Evolutionary conservation across 2,888 invertebrate species (phyloP).

Genomic region (Dryocosmus kuriphilus): DNA sequence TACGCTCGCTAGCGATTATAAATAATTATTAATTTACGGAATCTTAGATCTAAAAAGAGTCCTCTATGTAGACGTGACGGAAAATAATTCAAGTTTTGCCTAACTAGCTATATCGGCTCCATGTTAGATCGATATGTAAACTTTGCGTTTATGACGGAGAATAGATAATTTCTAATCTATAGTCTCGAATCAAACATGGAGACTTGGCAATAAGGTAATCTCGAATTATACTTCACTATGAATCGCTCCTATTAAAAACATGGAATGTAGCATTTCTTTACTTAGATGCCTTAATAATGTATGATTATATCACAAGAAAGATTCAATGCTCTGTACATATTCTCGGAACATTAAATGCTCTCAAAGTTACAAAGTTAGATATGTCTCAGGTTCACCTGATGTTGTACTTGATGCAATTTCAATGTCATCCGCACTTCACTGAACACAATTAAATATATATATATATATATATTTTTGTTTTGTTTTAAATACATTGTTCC

Average conservation of each 20-base stretch:
- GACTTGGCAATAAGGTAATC: slow-evolving; percentile 55
- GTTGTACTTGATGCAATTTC: slow-evolving; percentile 76
- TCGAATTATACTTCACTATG: slow-evolving; percentile 55
- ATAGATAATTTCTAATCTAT: slow-evolving; percentile 31
- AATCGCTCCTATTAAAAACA: slow-evolving; percentile 63
- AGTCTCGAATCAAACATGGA: slow-evolving; percentile 54
- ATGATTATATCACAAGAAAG: slow-evolving; percentile 78
- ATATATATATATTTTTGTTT: slow-evolving; percentile 49
- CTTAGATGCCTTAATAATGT: slow-evolving; percentile 71
- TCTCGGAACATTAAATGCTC: slow-evolving; percentile 71
- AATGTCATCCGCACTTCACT: slow-evolving; percentile 38
- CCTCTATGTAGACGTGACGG: slow-evolving; percentile 73
- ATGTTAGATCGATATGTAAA: slow-evolving; percentile 48
- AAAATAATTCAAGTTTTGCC: slow-evolving; percentile 71
- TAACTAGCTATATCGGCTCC: slow-evolving; percentile 59
- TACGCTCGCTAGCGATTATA: slow-evolving; percentile 71
- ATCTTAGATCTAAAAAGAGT: slow-evolving; percentile 72
- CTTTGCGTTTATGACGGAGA: slow-evolving; percentile 44
- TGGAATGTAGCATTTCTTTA: slow-evolving; percentile 65
- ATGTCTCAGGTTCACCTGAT: slow-evolving; percentile 76
- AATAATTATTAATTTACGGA: slow-evolving; percentile 75
- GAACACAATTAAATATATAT: slow-evolving; percentile 44
- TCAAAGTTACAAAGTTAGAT: slow-evolving; percentile 77
- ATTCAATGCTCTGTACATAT: slow-evolving; percentile 77
- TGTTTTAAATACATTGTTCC: slow-evolving; percentile 3